A percentile compares a stretch with the other conserved stretches of the same genome.
phyloP scores from a whole-genome alignment of 2,888 invertebrate genomes.

The Andrena praecox region DNA sequence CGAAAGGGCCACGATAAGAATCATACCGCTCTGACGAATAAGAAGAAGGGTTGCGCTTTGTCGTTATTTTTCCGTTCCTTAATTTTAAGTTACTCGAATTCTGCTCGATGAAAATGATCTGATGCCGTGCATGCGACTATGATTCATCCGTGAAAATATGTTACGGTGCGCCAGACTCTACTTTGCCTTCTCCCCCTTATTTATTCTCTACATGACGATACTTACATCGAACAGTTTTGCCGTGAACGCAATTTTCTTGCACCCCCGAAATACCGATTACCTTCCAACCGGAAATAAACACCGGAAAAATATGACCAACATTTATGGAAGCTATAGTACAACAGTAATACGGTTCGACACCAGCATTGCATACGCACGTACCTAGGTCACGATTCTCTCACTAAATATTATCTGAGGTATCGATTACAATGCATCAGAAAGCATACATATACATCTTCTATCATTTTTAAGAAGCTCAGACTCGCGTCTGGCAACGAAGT shows the following conservation, averaged over 20 bases:
- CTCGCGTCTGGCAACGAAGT: constrained; percentile 37
- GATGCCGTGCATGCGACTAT: not conserved
- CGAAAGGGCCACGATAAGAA: constrained; percentile 20
- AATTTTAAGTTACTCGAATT: not conserved
- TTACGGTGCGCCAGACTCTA: constrained; percentile 12
- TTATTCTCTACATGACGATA: constrained; percentile 35
- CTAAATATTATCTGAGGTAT: constrained; percentile 34
- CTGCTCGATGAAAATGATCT: not conserved
- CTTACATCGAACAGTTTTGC: constrained; percentile 56
- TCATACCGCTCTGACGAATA: constrained; percentile 12
- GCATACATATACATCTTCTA: constrained; percentile 33
- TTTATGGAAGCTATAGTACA: constrained; percentile 48
- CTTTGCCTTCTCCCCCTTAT: constrained; percentile 29
- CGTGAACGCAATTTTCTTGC: constrained; percentile 38
- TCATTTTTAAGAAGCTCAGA: constrained; percentile 35
- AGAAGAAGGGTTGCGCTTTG: constrained; percentile 30
- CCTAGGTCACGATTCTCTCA: constrained; percentile 42
- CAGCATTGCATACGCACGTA: constrained; percentile 53
- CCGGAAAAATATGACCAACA: constrained; percentile 48
- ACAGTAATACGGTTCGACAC: constrained; percentile 41
- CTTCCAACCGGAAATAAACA: constrained; percentile 51
- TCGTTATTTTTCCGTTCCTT: not conserved
- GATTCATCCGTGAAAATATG: not conserved
- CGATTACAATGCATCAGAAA: constrained; percentile 45
- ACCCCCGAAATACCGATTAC: constrained; percentile 44